Percentiles rank a stretch among this genome's conserved stretches.
These are phyloP conservation scores for Aleiodes testaceus DNA, from an alignment of 2,888 invertebrate genomes.

Conservation along the genomic window DNA sequence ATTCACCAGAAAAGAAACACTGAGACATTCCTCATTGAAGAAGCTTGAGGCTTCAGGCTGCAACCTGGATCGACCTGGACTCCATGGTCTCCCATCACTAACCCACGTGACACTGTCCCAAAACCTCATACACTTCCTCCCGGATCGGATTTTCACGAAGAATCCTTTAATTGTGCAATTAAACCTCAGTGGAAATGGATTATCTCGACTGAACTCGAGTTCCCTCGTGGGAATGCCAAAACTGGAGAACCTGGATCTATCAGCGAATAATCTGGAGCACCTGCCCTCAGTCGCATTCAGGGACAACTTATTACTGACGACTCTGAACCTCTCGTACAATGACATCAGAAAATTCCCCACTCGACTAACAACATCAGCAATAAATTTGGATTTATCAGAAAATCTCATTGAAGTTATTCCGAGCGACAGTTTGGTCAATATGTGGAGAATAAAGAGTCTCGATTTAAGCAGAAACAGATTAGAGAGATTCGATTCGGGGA, in stretches of 20 bases:
- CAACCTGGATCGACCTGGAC: slow-evolving; percentile 71
- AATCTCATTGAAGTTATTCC: slow-evolving; percentile 58
- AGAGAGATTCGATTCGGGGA: slow-evolving; percentile 77
- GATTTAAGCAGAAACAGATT: slow-evolving; percentile 81
- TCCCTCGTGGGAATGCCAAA: slow-evolving; percentile 78
- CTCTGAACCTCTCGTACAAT: slow-evolving; percentile 77
- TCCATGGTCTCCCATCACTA: slow-evolving; percentile 78
- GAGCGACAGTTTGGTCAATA: slow-evolving; percentile 53
- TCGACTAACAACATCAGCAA: slow-evolving; percentile 50
- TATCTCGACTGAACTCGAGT: slow-evolving; percentile 77
- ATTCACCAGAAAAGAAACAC: slow-evolving; percentile 58
- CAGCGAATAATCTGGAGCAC: slow-evolving; percentile 79
- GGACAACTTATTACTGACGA: slow-evolving; percentile 77
- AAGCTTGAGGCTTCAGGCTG: slow-evolving; percentile 65
- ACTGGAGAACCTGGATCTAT: slow-evolving; percentile 79
- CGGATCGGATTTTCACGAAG: slow-evolving; percentile 77
- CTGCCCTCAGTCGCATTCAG: slow-evolving; percentile 78
- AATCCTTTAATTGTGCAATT: slow-evolving; percentile 78
- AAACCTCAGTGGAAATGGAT: slow-evolving; percentile 80
- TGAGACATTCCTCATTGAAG: slow-evolving; percentile 62
- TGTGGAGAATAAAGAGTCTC: slow-evolving; percentile 77
- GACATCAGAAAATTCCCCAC: slow-evolving; percentile 58
- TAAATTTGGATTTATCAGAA: slow-evolving; percentile 59
- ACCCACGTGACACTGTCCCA: slow-evolving; percentile 77
- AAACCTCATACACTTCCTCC: slow-evolving; percentile 78